phyloP scores from a whole-genome alignment of 2,888 invertebrate species.

The Ctenicera cuprea region DNA sequence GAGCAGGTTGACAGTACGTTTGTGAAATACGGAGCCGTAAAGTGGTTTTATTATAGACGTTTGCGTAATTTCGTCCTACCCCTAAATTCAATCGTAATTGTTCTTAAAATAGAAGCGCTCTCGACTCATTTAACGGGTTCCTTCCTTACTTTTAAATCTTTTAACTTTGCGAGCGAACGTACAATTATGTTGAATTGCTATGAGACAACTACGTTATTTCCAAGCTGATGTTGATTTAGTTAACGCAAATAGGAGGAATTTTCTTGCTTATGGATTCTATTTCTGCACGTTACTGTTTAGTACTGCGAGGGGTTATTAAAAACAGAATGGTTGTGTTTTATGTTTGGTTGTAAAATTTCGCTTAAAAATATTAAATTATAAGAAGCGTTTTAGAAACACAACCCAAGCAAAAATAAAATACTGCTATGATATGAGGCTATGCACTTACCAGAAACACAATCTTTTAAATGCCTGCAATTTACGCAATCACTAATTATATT shows the following conservation, averaged over 20 bases:
- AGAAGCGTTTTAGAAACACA: too few relatives aligned
- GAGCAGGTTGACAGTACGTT: conserved; percentile 36
- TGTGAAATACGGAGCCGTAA: conserved; percentile 34
- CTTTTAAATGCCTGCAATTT: too few relatives aligned
- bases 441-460: too few relatives aligned
- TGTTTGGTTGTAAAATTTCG: conserved; percentile 7
- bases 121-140: not conserved
- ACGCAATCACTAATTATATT: too few relatives aligned
- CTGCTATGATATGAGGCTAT: too few relatives aligned
- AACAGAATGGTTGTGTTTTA: conserved; percentile 15
- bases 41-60: conserved; percentile 39
- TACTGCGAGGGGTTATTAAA: conserved; percentile 1
- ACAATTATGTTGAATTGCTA: conserved; percentile 7
- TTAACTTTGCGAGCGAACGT: conserved; percentile 10
- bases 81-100: conserved; percentile 17
- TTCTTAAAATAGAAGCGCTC: conserved; percentile 16
- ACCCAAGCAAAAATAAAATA: too few relatives aligned
- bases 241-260: not conserved
- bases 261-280: not conserved
- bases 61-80: conserved; percentile 34
- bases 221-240: conserved; percentile 1
- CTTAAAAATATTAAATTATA: conserved; percentile 15
- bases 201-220: not conserved
- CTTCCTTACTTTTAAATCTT: conserved; percentile 18
- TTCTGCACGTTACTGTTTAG: not conserved